These are phyloP conservation scores for Hydractinia echinata DNA, from an alignment of 30 jellyfish, hydroid and myxozoan genomes.

Conservation along the genomic window DNA sequence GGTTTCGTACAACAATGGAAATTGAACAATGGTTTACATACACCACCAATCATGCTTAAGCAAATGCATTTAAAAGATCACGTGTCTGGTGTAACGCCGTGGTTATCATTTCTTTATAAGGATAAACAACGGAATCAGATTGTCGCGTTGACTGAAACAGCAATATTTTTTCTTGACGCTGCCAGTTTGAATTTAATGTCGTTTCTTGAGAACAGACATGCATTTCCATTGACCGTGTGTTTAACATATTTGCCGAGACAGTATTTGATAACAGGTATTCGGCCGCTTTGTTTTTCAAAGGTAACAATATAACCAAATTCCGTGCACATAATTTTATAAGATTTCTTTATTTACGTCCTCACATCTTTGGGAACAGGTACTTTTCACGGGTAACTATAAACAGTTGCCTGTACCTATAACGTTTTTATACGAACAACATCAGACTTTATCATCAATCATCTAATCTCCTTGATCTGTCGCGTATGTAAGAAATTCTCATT, in stretches of 20 bases:
- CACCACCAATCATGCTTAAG: constrained; percentile 47
- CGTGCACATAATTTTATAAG: no score
- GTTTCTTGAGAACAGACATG: constrained; percentile 65
- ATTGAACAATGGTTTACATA: constrained; percentile 43
- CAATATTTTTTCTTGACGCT: constrained; percentile 45
- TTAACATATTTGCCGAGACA: constrained; percentile 44
- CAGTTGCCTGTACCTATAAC: no score
- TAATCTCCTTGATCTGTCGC: no score
- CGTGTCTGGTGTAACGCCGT: constrained; percentile 37
- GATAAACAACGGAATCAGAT: constrained; percentile 35
- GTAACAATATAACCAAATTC: no score
- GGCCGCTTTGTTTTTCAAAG: background rate
- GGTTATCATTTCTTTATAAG: constrained; percentile 54
- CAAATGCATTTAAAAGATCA: constrained; percentile 29
- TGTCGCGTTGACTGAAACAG: constrained; percentile 68
- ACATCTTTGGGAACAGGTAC: no score
- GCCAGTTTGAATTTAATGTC: constrained; percentile 11
- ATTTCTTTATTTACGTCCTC: no score
- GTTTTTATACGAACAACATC: no score
- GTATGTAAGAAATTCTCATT: no score
- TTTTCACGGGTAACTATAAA: no score
- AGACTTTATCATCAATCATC: no score
- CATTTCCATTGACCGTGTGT: constrained; percentile 54
- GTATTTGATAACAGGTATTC: constrained; percentile 77
- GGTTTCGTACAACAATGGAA: constrained; percentile 69